Percentiles rank a stretch among this genome's conserved stretches.
Conservation (phyloP, 2,888 invertebrate species). For the Falcaria lacertinaria region DNA sequence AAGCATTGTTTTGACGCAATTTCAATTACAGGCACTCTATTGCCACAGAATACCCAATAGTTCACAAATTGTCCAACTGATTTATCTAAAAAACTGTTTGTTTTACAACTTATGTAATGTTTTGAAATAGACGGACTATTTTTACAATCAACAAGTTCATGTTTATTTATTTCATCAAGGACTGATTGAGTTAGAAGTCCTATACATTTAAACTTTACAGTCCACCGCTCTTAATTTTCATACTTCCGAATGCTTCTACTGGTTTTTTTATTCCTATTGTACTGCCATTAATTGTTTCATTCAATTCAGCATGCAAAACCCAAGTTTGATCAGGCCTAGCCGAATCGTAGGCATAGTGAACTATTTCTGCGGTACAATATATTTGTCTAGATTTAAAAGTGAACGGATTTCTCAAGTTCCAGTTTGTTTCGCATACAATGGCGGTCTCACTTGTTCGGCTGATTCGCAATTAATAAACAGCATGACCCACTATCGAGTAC, state of each 20-base stretch:
- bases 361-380: slow-evolving; percentile 13
- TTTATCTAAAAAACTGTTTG: not conserved
- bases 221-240: not conserved
- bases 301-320: not conserved
- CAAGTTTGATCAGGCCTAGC: slow-evolving; percentile 1
- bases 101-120: no score
- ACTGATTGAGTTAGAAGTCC: not conserved
- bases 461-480: slow-evolving; percentile 72
- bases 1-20: slow-evolving; percentile 36
- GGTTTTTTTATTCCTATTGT: not conserved
- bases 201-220: not conserved
- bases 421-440: slow-evolving; percentile 66
- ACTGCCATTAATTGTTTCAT: not conserved
- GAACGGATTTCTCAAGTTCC: slow-evolving; percentile 67
- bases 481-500: slow-evolving; percentile 61
- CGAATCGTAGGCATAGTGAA: slow-evolving; percentile 2
- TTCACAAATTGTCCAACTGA: no score
- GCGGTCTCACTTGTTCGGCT: slow-evolving; percentile 60
- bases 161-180: not conserved
- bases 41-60: no score
- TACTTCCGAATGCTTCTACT: not conserved
- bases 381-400: slow-evolving; percentile 55
- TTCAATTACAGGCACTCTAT: slow-evolving; percentile 15
- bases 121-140: no score
- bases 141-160: no score